Evolutionary conservation across 2,888 invertebrate species (phyloP).

Genomic region (Drosophila kuntzei): DNA sequence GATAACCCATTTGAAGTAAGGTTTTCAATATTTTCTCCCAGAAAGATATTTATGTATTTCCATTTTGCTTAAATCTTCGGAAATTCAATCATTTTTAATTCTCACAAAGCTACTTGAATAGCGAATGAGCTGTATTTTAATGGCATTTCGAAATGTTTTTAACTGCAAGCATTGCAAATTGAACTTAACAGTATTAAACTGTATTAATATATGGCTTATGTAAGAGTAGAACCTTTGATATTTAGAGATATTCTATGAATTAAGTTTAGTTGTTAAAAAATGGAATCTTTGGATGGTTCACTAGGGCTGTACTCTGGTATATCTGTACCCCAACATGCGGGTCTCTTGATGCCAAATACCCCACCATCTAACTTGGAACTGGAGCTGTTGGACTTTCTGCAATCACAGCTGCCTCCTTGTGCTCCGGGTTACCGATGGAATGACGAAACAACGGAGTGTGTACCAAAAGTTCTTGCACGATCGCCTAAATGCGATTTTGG

Average conservation of each 20-base stretch:
- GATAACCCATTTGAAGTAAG: too few relatives aligned
- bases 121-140: too few relatives aligned
- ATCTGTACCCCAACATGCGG: neutral
- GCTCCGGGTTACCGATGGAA: slow-evolving; percentile 14
- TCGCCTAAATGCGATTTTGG: slow-evolving; percentile 7
- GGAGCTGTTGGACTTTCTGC: neutral
- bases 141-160: too few relatives aligned
- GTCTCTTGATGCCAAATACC: neutral
- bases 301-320: neutral
- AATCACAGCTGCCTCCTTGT: slow-evolving; percentile 6
- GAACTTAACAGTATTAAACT: neutral
- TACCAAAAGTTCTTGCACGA: neutral
- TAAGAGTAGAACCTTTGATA: neutral
- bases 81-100: too few relatives aligned
- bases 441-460: neutral
- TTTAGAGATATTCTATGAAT: neutral
- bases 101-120: too few relatives aligned
- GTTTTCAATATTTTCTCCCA: too few relatives aligned
- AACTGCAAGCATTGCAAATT: neutral
- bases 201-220: neutral
- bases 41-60: too few relatives aligned
- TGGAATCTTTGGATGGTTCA: neutral
- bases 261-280: neutral
- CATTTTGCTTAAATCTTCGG: too few relatives aligned
- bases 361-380: neutral